These are phyloP conservation scores for Machimus rusticus DNA, from an alignment of 2,888 invertebrate species.

Conservation along the genomic window DNA sequence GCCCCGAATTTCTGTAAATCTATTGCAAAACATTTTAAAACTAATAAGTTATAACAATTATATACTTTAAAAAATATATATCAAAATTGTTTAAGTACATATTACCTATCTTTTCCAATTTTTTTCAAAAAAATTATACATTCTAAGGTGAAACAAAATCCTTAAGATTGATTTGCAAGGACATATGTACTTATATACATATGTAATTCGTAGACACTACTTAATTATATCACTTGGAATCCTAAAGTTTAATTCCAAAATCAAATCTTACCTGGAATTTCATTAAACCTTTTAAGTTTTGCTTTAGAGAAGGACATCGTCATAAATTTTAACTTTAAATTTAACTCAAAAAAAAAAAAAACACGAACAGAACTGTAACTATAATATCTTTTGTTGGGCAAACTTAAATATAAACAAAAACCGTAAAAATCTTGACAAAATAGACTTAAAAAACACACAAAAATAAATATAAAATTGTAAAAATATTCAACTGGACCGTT, in stretches of 20 bases:
- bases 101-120: no score
- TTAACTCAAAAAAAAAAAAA: not conserved
- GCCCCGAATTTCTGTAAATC: no score
- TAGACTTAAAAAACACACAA: not conserved
- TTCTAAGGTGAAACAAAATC: no score
- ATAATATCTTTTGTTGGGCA: not conserved
- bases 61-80: no score
- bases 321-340: not conserved
- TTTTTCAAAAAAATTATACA: no score
- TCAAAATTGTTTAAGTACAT: no score
- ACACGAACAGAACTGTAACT: not conserved
- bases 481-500: not conserved
- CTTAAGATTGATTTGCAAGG: no score
- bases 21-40: no score
- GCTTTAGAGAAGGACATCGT: slow-evolving; percentile 61
- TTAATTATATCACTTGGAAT: not conserved
- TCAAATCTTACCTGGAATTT: slow-evolving; percentile 52
- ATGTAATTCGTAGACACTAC: no score
- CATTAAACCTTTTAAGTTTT: slow-evolving; percentile 62
- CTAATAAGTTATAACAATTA: no score
- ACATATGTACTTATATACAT: no score
- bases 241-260: not conserved
- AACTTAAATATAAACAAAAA: slow-evolving; percentile 18
- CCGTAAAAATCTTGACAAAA: not conserved
- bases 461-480: slow-evolving; percentile 18